A percentile compares a stretch with the other conserved stretches of the same genome.
phyloP scores from a whole-genome alignment of 2,113 vertebrate genomes.

The Ploceus nigricollis region DNA sequence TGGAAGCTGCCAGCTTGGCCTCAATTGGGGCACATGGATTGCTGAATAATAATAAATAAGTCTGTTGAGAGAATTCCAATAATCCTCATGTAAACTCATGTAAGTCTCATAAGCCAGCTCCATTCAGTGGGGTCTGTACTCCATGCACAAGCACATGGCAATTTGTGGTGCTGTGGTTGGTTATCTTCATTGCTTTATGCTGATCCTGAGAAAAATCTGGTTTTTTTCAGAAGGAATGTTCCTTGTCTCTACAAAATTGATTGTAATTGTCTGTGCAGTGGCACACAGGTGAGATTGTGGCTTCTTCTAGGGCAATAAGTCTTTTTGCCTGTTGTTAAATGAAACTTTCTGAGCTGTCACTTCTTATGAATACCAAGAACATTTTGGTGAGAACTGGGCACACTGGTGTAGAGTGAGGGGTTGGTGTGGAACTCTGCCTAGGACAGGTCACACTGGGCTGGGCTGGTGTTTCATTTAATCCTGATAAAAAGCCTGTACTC shows the following conservation, averaged over 20 bases:
- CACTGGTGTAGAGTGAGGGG: not conserved
- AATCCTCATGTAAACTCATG: not conserved
- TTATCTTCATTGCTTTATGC: not conserved
- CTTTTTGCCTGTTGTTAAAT: not conserved
- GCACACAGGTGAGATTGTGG: not conserved
- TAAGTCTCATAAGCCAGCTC: conserved; percentile 2
- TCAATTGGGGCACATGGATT: not conserved
- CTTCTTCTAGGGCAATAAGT: not conserved
- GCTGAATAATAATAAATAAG: not conserved
- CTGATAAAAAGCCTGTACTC: not conserved
- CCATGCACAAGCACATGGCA: not conserved
- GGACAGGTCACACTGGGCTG: not conserved
- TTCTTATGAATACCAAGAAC: not conserved
- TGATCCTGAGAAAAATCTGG: not conserved
- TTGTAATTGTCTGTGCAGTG: not conserved
- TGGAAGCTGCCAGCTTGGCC: not conserved
- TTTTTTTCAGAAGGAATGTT: not conserved
- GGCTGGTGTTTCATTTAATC: not conserved
- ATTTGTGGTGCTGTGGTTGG: not conserved
- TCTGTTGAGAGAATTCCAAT: not conserved
- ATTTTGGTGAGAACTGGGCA: not conserved
- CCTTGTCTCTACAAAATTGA: not conserved
- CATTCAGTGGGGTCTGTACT: not conserved
- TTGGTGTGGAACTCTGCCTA: not conserved
- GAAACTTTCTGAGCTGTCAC: not conserved